A percentile compares a stretch with the other conserved stretches of the same genome.
phyloP scores from a whole-genome alignment of 2,888 invertebrate species.

The Parnassius mnemosyne region DNA sequence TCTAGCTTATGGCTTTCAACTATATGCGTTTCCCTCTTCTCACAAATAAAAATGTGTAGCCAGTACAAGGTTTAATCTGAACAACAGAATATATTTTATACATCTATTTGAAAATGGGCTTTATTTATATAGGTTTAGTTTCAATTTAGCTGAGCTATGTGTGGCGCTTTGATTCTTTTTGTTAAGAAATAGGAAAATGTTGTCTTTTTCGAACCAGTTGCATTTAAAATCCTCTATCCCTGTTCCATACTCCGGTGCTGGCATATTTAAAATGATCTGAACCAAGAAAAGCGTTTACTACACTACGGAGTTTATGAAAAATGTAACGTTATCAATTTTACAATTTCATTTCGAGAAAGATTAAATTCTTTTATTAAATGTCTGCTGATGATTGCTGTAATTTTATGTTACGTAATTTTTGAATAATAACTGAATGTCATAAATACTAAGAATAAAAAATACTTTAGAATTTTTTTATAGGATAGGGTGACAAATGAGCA shows the following conservation, averaged over 20 bases:
- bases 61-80: conserved; percentile 22
- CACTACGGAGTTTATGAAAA: conserved; percentile 63
- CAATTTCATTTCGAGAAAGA: conserved; percentile 37
- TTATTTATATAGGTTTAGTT: conserved; percentile 39
- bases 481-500: too few species aligned
- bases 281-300: conserved; percentile 75
- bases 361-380: conserved; percentile 27
- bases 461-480: too few species aligned
- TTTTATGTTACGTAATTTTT: too few species aligned
- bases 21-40: conserved; percentile 12
- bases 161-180: conserved; percentile 48
- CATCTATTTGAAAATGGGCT: conserved; percentile 45
- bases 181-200: conserved; percentile 57
- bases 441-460: too few species aligned
- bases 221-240: conserved; percentile 74
- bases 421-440: too few species aligned
- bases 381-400: too few species aligned
- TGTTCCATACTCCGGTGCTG: conserved; percentile 64
- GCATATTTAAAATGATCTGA: conserved; percentile 76
- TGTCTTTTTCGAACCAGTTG: conserved; percentile 79
- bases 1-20: conserved; percentile 13
- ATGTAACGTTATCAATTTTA: conserved; percentile 69
- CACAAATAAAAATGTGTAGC: conserved; percentile 26
- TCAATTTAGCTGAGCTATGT: conserved; percentile 34
- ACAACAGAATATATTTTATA: conserved; percentile 6